Base-by-base conservation (phyloP, 2,888 invertebrate genomes). In the Fabriciana adippe region DNA sequence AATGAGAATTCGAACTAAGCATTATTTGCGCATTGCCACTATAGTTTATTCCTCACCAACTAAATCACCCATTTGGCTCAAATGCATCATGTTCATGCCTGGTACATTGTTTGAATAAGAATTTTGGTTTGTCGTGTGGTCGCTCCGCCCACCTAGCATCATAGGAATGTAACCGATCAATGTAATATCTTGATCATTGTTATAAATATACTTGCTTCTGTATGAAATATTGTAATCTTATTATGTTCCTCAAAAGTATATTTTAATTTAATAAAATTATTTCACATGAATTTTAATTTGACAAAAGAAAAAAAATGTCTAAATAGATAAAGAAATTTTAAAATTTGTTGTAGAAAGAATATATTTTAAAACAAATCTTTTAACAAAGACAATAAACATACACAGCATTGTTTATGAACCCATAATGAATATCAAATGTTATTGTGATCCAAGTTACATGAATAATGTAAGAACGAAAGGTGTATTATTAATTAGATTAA, bases 111-210 rank as follows among this genome's bases (percentile, higher is more conserved):
- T 80, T 80, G 79, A 68, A 81, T 86, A 81, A 85, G 76, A 77
- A 78, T 82, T 83, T 74, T 74, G 73, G 74, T 77, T 72, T 75
- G 81, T 26, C 26, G 26, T 74, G 78, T 76, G 80, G 81, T 87
- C 89, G 84, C 88, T 90, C 92, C 92, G 90, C 84, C 92, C 92
- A 92, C 92, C 92, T 92, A 91, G 80, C 92, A 91, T 89, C 90
- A 80, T 68, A 74, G 64, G 71, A 75, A 63, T 70, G 66, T 55
- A 35, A n/a, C 31, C 8, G n/a, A n/a, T 59, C n/a, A 59, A 21
- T 59, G 26, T 21, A 11, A 57, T 8, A n/a, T 47, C 45, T 47
- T 41, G 35, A 11, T 41, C 35, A 41, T 41, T 41, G 11, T 41
- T 41, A 41, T 41, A 41, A 8, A 41, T 41, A 41, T 8, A 41